Conservation (phyloP, 1,140 invertebrate species). For the Zaprionus vittiger region DNA sequence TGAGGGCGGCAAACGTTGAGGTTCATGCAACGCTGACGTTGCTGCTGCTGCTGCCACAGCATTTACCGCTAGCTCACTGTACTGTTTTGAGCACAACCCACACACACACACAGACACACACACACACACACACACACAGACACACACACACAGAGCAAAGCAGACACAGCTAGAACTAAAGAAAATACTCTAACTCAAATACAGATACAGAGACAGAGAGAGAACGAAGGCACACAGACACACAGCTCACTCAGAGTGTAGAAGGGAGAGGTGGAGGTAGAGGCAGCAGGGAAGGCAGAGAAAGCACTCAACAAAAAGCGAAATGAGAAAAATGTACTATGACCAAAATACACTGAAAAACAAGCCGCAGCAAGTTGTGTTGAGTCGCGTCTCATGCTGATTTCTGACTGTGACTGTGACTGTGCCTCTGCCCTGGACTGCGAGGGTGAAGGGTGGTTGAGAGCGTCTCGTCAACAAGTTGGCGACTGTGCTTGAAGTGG, state of each 20-base stretch:
- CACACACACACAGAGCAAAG: constrained; percentile 3
- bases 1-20: constrained; percentile 26
- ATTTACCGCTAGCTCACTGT: constrained; percentile 76
- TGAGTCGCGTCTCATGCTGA: background rate
- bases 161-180: constrained; percentile 24
- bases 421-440: background rate
- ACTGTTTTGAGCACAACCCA: constrained; percentile 37
- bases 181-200: constrained; percentile 21
- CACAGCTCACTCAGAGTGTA: constrained; percentile 24
- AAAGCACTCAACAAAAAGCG: constrained; percentile 81
- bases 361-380: background rate
- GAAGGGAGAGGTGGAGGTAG: constrained; percentile 40
- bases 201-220: constrained; percentile 22
- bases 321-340: constrained; percentile 80
- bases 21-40: background rate
- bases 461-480: constrained; percentile 35
- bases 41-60: constrained; percentile 25
- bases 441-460: constrained; percentile 33
- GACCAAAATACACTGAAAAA: constrained; percentile 65
- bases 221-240: background rate
- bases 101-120: constrained; percentile 38
- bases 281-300: constrained; percentile 26
- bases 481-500: constrained; percentile 25
- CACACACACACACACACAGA: background rate
- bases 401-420: constrained; percentile 24